These are phyloP conservation scores for Sericinus montela DNA, from an alignment of 2,888 invertebrate genomes.

Conservation along the genomic window DNA sequence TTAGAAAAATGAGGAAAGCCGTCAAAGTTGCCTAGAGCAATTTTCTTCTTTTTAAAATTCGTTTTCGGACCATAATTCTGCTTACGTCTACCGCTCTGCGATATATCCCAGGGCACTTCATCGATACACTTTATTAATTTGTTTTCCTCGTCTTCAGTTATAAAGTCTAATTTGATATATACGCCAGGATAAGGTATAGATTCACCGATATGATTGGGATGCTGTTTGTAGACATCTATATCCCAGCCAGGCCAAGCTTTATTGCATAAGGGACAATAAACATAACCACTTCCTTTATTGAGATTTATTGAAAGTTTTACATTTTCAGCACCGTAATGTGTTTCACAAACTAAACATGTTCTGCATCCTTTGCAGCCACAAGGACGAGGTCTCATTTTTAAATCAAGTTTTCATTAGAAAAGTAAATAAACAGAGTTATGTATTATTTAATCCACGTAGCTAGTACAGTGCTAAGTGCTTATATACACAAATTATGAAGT, in stretches of 20 bases:
- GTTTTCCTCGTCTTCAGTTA: conserved; percentile 84
- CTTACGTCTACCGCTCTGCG: conserved; percentile 97
- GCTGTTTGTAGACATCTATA: conserved; percentile 75
- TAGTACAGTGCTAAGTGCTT: no score
- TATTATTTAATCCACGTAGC: no score
- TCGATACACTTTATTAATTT: conserved; percentile 85
- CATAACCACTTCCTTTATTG: conserved; percentile 80
- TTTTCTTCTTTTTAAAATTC: conserved; percentile 96
- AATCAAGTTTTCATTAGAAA: no score
- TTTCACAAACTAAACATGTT: conserved; percentile 92
- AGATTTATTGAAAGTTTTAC: conserved; percentile 53
- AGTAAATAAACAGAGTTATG: no score
- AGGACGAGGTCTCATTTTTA: conserved; percentile 72
- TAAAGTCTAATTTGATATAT: conserved; percentile 84
- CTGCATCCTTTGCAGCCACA: conserved; percentile 97
- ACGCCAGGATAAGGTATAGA: conserved; percentile 83
- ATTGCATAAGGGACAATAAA: conserved; percentile 88
- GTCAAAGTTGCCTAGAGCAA: conserved; percentile 86
- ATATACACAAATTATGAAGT: no score
- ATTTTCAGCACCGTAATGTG: conserved; percentile 69
- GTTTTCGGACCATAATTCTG: conserved; percentile 99
- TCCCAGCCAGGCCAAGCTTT: conserved; percentile 89
- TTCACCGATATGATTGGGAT: conserved; percentile 83
- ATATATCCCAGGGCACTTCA: conserved; percentile 90
- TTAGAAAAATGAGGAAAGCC: conserved; percentile 92